Conservation (phyloP, 1,140 invertebrate genomes). For the Microplitis demolitor region DNA sequence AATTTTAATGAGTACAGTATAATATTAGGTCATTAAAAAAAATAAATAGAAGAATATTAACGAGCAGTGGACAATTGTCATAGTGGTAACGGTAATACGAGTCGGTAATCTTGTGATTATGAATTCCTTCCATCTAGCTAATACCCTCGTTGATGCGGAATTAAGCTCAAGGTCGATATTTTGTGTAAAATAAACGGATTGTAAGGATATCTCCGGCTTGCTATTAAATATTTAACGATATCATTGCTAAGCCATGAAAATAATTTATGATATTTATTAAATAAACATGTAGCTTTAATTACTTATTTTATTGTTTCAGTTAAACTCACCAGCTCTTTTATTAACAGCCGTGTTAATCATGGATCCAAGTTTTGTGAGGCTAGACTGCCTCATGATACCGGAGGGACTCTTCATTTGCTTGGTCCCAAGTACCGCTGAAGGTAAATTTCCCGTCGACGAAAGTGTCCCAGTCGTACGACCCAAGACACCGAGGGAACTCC, state of each 20-base stretch:
- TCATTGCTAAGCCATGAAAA: not conserved
- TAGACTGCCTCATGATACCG: slow-evolving; percentile 69
- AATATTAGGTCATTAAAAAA: not conserved
- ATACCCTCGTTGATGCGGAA: slow-evolving; percentile 22
- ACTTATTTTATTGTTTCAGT: no score
- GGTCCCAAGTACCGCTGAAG: slow-evolving; percentile 33
- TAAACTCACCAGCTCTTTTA: slow-evolving; percentile 56
- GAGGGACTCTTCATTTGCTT: slow-evolving; percentile 61
- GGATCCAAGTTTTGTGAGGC: slow-evolving; percentile 70
- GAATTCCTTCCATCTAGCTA: slow-evolving; percentile 29
- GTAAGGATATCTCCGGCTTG: slow-evolving; percentile 15
- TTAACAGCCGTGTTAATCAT: slow-evolving; percentile 71
- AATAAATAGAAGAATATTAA: slow-evolving; percentile 1
- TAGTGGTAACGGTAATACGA: slow-evolving; percentile 5
- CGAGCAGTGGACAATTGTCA: slow-evolving; percentile 3
- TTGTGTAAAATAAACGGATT: slow-evolving; percentile 1
- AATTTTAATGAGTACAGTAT: no score
- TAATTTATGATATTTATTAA: not conserved
- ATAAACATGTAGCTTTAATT: no score
- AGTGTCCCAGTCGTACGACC: slow-evolving; percentile 41
- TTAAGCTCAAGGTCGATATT: slow-evolving; percentile 25
- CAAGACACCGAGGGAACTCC: slow-evolving; percentile 41
- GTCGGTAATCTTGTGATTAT: slow-evolving; percentile 16
- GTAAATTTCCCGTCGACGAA: slow-evolving; percentile 28
- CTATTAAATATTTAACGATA: not conserved